Evolutionary conservation across 2,113 vertebrate species (phyloP).

Genomic region (Syngnathoides biaculeatus): DNA sequence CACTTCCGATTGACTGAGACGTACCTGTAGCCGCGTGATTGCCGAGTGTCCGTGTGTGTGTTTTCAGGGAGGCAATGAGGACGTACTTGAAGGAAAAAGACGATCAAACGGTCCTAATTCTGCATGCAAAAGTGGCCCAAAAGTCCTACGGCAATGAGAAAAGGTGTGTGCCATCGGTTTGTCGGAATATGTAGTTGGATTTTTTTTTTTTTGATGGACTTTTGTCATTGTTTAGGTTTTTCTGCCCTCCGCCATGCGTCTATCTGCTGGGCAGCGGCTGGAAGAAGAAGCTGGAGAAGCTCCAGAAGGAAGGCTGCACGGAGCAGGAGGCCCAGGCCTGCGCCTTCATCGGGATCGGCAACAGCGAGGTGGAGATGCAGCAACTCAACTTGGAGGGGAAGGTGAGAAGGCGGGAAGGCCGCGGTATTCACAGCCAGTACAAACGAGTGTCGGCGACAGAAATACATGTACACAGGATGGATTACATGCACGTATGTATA

Average conservation of each 20-base stretch:
- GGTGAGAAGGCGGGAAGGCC: slow-evolving; percentile 61
- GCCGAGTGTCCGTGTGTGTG: background rate
- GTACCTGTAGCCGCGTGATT: no score
- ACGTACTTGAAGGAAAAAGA: slow-evolving; percentile 94
- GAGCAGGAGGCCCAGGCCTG: slow-evolving; percentile 95
- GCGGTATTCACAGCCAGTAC: no score
- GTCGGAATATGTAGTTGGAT: no score
- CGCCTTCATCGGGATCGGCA: slow-evolving; percentile 96
- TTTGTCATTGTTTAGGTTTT: slow-evolving; percentile 76
- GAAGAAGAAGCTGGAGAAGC: slow-evolving; percentile 96
- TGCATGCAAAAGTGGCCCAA: slow-evolving; percentile 96
- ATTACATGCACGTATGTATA: no score
- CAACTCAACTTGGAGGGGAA: slow-evolving; percentile 97
- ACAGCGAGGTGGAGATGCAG: slow-evolving; percentile 98
- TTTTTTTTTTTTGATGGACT: background rate
- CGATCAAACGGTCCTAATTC: slow-evolving; percentile 95
- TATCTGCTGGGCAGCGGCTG: slow-evolving; percentile 96
- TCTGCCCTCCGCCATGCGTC: slow-evolving; percentile 93
- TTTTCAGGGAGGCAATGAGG: slow-evolving; percentile 90
- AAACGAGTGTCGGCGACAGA: no score
- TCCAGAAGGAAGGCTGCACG: slow-evolving; percentile 91
- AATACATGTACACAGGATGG: no score
- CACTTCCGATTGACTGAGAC: no score
- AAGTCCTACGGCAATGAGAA: slow-evolving; percentile 98
- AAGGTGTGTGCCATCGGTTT: slow-evolving; percentile 70